Evolutionary conservation across 2,888 invertebrate genomes (phyloP).

Genomic region (Dicyrtoma fusca): DNA sequence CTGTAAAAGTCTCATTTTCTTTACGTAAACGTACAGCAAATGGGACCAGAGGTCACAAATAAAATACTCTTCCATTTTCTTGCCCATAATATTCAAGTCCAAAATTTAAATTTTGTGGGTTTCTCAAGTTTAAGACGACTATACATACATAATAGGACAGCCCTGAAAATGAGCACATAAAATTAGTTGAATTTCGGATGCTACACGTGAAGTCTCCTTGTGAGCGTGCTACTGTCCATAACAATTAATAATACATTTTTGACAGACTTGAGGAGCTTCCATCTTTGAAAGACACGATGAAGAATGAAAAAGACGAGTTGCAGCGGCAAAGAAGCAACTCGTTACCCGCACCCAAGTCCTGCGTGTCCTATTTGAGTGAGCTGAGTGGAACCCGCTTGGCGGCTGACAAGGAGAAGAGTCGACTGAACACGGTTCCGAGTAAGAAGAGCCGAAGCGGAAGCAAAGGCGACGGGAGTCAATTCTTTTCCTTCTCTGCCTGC

Average conservation of each 20-base stretch:
- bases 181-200: too few species aligned
- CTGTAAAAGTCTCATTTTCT: too few species aligned
- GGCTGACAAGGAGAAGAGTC: slow-evolving; percentile 35
- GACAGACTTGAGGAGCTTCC: slow-evolving; percentile 55
- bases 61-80: too few species aligned
- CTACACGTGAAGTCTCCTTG: too few species aligned
- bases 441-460: slow-evolving; percentile 17
- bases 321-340: slow-evolving; percentile 84
- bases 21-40: too few species aligned
- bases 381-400: background rate
- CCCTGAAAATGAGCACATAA: too few species aligned
- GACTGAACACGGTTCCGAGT: slow-evolving; percentile 38
- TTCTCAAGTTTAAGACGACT: too few species aligned
- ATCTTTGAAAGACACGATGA: slow-evolving; percentile 46
- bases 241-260: background rate
- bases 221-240: too few species aligned
- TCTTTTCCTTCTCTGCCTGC: slow-evolving; percentile 54
- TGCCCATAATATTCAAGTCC: too few species aligned
- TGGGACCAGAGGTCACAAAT: too few species aligned
- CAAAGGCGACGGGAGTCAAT: slow-evolving; percentile 40
- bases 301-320: slow-evolving; percentile 42
- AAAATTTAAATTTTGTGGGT: too few species aligned
- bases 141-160: too few species aligned
- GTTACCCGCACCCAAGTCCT: slow-evolving; percentile 86
- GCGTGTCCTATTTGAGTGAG: background rate